Evolutionary conservation across 92 coral and sea anemone genomes (phyloP).

Genomic region (Desmophyllum pertusum): DNA sequence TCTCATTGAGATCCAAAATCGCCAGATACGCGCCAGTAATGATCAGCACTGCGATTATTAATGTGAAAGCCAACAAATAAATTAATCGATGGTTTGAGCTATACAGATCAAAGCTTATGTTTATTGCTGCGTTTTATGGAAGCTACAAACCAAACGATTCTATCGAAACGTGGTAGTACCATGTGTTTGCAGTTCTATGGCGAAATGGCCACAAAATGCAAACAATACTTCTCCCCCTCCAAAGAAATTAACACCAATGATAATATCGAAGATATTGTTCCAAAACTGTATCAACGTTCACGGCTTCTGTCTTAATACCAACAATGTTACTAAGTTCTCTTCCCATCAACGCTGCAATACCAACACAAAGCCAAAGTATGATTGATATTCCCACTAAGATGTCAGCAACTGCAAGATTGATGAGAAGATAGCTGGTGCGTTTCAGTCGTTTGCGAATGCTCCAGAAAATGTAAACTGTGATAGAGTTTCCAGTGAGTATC

Average conservation of each 20-base stretch:
- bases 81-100: background rate
- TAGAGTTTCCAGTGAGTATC: too few relatives aligned
- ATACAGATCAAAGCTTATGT: background rate
- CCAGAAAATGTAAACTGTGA: too few relatives aligned
- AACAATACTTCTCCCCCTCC: slow-evolving; percentile 7
- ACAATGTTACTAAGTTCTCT: background rate
- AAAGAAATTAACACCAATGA: slow-evolving; percentile 6
- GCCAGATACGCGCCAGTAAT: too few relatives aligned
- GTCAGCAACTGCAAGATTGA: too few relatives aligned
- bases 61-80: background rate
- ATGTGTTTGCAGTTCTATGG: background rate
- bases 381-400: too few relatives aligned
- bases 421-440: too few relatives aligned
- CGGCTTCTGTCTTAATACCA: background rate
- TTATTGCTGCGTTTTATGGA: background rate
- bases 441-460: too few relatives aligned
- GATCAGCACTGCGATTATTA: background rate
- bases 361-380: too few relatives aligned
- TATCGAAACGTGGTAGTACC: slow-evolving; percentile 7
- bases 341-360: too few relatives aligned
- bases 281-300: background rate
- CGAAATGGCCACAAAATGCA: too few relatives aligned
- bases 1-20: too few relatives aligned
- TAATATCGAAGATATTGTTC: background rate
- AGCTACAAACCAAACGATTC: slow-evolving; percentile 1